A percentile compares a stretch with the other conserved stretches of the same genome.
Conservation (phyloP, 2,113 vertebrate genomes). For the Ondatra zibethicus region DNA sequence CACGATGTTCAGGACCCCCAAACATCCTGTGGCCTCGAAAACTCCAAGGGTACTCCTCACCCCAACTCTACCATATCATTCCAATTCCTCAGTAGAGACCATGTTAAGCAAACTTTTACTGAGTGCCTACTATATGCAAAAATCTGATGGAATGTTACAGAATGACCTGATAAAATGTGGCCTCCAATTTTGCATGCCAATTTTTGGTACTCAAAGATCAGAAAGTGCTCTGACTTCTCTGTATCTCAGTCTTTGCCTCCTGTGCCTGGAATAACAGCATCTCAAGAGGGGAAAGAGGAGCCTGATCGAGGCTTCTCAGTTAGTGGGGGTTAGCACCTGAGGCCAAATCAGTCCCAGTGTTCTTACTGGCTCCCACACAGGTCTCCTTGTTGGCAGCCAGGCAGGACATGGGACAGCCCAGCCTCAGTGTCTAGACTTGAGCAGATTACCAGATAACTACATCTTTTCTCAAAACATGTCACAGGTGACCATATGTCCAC, state of each 20-base stretch:
- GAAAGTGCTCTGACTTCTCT: not conserved
- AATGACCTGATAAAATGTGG: not conserved
- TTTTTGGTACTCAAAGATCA: not conserved
- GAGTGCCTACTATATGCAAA: not conserved
- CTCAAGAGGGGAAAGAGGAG: not conserved
- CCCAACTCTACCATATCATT: not conserved
- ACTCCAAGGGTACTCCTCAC: not conserved
- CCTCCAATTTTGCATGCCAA: not conserved
- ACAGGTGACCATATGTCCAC: not conserved
- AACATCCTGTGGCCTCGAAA: not conserved
- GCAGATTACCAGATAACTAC: not conserved
- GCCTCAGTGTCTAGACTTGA: not conserved
- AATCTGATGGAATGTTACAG: not conserved
- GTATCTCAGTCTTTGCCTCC: not conserved
- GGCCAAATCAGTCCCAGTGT: not conserved
- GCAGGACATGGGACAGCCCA: conserved; percentile 12
- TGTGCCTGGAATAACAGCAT: not conserved
- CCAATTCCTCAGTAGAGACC: not conserved
- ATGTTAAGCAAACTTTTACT: not conserved
- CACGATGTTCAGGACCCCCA: not conserved
- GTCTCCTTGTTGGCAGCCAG: not conserved
- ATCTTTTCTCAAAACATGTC: not conserved
- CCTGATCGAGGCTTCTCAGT: not conserved
- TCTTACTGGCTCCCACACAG: not conserved
- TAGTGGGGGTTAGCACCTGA: not conserved